A percentile compares a stretch with the other conserved stretches of the same genome.
Evolutionary conservation across 2,888 invertebrate species (phyloP).

Genomic region (Punctoribates punctum): DNA sequence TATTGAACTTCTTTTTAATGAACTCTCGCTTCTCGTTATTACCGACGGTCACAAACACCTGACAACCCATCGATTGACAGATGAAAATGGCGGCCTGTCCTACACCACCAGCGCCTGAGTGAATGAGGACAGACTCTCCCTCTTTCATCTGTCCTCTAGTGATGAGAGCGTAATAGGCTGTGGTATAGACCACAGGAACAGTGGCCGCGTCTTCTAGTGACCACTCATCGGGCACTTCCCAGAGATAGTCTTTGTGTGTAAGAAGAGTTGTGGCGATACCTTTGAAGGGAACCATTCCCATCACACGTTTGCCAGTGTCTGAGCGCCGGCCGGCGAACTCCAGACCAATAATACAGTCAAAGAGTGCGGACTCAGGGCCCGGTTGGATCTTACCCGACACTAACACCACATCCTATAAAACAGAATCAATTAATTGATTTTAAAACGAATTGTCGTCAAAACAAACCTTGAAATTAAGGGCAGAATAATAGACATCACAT

Average conservation of each 20-base stretch:
- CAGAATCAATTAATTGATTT: neutral
- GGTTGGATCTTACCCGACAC: constrained; percentile 95
- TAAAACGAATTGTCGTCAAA: neutral
- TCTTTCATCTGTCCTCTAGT: constrained; percentile 76
- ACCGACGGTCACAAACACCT: constrained; percentile 84
- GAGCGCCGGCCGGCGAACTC: constrained; percentile 81
- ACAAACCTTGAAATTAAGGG: constrained; percentile 73
- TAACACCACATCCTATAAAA: constrained; percentile 83
- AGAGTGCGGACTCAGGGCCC: constrained; percentile 66
- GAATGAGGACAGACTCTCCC: constrained; percentile 73
- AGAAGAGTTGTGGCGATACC: constrained; percentile 73
- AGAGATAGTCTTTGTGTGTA: constrained; percentile 69
- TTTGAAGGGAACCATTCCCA: constrained; percentile 87
- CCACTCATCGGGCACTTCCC: constrained; percentile 83
- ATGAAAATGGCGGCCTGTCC: constrained; percentile 95
- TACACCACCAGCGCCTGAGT: constrained; percentile 92
- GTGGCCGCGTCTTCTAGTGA: constrained; percentile 84
- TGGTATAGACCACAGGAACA: constrained; percentile 87
- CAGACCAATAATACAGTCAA: constrained; percentile 84
- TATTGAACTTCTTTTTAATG: constrained; percentile 81
- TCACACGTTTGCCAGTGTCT: constrained; percentile 69
- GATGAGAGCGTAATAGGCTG: constrained; percentile 75
- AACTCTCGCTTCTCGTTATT: constrained; percentile 75
- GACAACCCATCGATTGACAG: constrained; percentile 80
- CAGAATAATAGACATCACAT: constrained; percentile 85